These are phyloP conservation scores for Leptinotarsa juncta DNA, from an alignment of 2,888 invertebrate genomes.

Conservation along the genomic window DNA sequence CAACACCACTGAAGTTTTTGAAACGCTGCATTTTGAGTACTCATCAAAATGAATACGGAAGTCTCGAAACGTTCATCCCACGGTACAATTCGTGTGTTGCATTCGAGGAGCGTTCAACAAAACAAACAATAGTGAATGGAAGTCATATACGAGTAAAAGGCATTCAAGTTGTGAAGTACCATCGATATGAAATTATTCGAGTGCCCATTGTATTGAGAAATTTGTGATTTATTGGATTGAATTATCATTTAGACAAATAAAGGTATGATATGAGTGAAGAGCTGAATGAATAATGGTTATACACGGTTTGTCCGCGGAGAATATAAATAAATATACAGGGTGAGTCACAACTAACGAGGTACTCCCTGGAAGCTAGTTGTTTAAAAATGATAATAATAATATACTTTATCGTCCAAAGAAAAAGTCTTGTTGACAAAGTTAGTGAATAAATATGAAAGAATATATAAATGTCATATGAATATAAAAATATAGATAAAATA, in stretches of 20 bases:
- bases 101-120: background rate
- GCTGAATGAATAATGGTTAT: background rate
- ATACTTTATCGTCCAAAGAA: no score
- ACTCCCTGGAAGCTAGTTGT: no score
- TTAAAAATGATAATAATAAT: no score
- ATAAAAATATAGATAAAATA: no score
- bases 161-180: background rate
- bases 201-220: conserved; percentile 5
- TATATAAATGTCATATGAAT: no score
- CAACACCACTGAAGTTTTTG: background rate
- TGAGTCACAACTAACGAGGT: no score
- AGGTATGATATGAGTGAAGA: background rate
- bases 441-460: no score
- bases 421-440: no score
- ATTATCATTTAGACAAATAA: background rate
- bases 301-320: no score
- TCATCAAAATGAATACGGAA: background rate
- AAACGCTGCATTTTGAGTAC: background rate
- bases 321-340: no score
- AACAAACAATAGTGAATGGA: conserved; percentile 4
- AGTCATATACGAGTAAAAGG: no score
- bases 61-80: conserved; percentile 4
- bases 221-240: background rate
- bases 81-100: conserved; percentile 1
- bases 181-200: conserved; percentile 1